A percentile compares a stretch with the other conserved stretches of the same genome.
Conservation (phyloP, 2,113 vertebrate species). For the Odontophorus gujanensis region DNA sequence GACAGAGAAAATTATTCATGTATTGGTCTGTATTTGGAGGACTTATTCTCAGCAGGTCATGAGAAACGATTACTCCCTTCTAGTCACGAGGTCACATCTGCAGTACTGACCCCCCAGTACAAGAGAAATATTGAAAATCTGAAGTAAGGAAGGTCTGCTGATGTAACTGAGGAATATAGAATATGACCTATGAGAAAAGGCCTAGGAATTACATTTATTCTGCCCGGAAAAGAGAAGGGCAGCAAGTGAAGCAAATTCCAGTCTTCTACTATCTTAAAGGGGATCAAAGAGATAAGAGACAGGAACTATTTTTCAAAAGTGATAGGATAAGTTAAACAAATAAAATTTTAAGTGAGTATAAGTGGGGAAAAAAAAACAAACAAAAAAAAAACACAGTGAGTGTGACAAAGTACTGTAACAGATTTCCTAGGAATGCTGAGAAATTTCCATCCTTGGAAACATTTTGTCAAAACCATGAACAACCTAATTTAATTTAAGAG, state of each 20-base stretch:
- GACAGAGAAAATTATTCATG: accelerated
- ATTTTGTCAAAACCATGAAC: background rate
- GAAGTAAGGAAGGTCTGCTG: background rate
- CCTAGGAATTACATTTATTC: background rate
- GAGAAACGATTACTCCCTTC: background rate
- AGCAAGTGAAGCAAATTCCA: background rate
- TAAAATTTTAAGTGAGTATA: background rate
- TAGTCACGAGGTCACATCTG: background rate
- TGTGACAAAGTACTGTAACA: background rate
- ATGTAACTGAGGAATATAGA: background rate
- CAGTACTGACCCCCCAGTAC: accelerated
- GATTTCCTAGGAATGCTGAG: background rate
- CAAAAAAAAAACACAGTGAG: background rate
- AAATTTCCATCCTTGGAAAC: background rate
- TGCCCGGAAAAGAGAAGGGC: background rate
- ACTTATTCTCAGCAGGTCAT: background rate
- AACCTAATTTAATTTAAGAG: background rate
- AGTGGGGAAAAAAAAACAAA: too few relatives aligned
- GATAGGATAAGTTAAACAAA: background rate
- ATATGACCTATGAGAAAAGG: background rate
- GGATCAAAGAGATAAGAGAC: background rate
- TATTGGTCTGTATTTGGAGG: background rate
- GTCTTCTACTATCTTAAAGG: background rate
- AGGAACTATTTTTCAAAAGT: background rate
- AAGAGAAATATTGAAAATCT: background rate